phyloP scores from a whole-genome alignment of 2,113 vertebrate species.

The Calidris pugnax region DNA sequence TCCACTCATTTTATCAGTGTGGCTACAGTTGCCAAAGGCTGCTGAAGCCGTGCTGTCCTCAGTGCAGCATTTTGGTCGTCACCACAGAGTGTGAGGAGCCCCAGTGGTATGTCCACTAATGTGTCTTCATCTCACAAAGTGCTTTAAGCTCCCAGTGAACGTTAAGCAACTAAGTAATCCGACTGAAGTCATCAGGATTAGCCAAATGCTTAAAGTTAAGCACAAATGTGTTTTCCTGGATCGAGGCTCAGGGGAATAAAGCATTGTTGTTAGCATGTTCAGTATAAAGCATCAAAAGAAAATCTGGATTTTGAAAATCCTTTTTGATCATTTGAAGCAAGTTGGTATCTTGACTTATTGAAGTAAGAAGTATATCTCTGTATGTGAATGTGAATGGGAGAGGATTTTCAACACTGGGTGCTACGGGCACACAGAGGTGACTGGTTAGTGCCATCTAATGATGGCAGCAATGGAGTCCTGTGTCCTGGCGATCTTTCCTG shows the following conservation, averaged over 20 bases:
- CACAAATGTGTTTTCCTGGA: background rate
- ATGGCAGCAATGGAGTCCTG: background rate
- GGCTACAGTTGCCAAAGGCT: background rate
- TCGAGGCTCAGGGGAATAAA: background rate
- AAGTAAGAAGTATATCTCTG: background rate
- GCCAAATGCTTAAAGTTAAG: slow-evolving; percentile 37
- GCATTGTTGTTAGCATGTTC: background rate
- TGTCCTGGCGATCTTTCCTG: background rate
- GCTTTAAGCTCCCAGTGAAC: background rate
- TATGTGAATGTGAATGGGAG: background rate
- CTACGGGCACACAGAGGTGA: background rate
- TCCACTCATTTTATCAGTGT: background rate
- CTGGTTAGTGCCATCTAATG: background rate
- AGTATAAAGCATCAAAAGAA: background rate
- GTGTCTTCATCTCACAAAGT: slow-evolving; percentile 8
- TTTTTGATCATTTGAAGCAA: background rate
- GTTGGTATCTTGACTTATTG: background rate
- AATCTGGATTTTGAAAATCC: background rate
- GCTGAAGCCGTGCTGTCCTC: background rate
- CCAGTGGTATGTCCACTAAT: background rate
- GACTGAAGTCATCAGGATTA: slow-evolving; percentile 44
- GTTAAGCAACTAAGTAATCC: slow-evolving; percentile 33
- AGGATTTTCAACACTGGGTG: background rate
- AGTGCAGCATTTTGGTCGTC: background rate
- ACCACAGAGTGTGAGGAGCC: background rate